Percentiles rank a stretch among this genome's conserved stretches.
Conservation (phyloP, 2,797 vertebrate genomes). For the Echiichthys vipera region DNA sequence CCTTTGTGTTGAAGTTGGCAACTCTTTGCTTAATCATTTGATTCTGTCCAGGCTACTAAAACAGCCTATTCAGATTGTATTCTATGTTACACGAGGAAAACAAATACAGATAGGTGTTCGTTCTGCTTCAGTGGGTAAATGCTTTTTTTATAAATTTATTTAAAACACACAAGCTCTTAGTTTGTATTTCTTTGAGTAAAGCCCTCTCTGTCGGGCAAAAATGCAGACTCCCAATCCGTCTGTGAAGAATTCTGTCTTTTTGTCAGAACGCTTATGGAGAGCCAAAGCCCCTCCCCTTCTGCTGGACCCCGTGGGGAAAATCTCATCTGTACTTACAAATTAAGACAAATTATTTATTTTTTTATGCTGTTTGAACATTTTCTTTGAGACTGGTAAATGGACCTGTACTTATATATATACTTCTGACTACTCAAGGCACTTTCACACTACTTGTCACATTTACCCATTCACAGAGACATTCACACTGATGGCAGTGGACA, state of each 20-base stretch:
- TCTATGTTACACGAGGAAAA: constrained; percentile 81
- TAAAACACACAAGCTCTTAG: constrained; percentile 80
- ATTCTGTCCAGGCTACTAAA: constrained; percentile 78
- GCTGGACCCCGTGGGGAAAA: too few species aligned
- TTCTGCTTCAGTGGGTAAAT: constrained; percentile 87
- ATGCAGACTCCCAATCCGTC: constrained; percentile 3
- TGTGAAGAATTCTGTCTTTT: neutral
- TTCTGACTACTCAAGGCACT: too few species aligned
- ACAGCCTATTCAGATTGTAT: constrained; percentile 79
- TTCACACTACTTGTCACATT: too few species aligned
- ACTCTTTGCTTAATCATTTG: constrained; percentile 88
- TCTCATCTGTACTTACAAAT: too few species aligned
- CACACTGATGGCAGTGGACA: too few species aligned
- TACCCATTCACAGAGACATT: too few species aligned
- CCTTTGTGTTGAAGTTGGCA: constrained; percentile 90
- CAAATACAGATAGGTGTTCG: constrained; percentile 84
- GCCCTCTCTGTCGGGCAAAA: constrained; percentile 27
- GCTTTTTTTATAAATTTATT: constrained; percentile 86
- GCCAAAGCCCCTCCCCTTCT: too few species aligned
- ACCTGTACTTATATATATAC: too few species aligned
- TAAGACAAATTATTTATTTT: too few species aligned
- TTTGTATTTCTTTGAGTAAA: constrained; percentile 72
- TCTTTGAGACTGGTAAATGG: too few species aligned
- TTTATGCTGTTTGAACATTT: too few species aligned
- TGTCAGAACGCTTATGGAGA: neutral